Evolutionary conservation across 2,797 vertebrate genomes (phyloP).

Genomic region (Sebastes umbrosus): DNA sequence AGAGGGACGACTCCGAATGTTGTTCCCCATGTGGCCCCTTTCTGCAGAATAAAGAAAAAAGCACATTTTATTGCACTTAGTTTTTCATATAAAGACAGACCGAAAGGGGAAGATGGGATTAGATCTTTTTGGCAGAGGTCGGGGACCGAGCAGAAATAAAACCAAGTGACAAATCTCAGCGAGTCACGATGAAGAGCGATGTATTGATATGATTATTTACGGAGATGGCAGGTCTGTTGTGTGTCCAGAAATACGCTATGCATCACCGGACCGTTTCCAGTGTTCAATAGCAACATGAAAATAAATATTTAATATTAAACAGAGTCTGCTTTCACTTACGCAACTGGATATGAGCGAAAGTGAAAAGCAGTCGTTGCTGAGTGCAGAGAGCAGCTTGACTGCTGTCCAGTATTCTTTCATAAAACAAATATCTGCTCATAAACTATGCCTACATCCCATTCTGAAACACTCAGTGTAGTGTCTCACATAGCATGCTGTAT

Average conservation of each 20-base stretch:
- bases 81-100: conserved; percentile 45
- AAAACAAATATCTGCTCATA: conserved; percentile 37
- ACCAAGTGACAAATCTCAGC: conserved; percentile 16
- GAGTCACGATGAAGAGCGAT: neutral
- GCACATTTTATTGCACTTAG: conserved; percentile 56
- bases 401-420: conserved; percentile 38
- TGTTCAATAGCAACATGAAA: conserved; percentile 14
- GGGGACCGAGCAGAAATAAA: neutral
- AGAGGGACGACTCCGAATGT: conserved; percentile 23
- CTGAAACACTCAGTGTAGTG: neutral
- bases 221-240: conserved; percentile 17
- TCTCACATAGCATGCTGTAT: neutral
- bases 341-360: conserved; percentile 22
- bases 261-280: conserved; percentile 11
- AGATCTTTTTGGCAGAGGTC: conserved; percentile 45
- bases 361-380: conserved; percentile 28
- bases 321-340: conserved; percentile 37
- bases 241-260: conserved; percentile 24
- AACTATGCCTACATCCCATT: conserved; percentile 4
- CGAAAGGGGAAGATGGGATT: conserved; percentile 31
- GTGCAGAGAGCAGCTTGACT: conserved; percentile 48
- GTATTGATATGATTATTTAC: conserved; percentile 41
- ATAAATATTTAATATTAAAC: conserved; percentile 52
- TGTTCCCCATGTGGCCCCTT: conserved; percentile 40
- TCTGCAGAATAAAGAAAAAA: conserved; percentile 34